Conservation (phyloP, 2,888 invertebrate species). For the Anorthoa munda region DNA sequence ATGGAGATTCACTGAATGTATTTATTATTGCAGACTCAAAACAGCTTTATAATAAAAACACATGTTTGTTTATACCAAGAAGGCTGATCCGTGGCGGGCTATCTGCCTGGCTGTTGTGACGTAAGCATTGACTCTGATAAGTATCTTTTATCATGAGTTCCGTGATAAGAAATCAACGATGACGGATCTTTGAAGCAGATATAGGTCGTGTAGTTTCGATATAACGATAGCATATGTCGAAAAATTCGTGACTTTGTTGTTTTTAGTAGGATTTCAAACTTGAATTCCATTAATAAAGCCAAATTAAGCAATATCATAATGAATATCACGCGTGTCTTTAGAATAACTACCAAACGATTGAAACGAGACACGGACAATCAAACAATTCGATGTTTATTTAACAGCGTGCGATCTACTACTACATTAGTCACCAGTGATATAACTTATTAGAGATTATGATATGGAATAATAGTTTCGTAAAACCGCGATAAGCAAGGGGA, state of each 20-base stretch:
- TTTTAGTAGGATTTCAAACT: not conserved
- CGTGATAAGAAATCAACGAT: slow-evolving; percentile 42
- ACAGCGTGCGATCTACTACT: slow-evolving; percentile 60
- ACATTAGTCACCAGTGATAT: slow-evolving; percentile 71
- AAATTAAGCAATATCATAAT: slow-evolving; percentile 52
- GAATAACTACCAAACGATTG: slow-evolving; percentile 59
- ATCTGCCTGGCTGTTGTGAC: slow-evolving; percentile 31
- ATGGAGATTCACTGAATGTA: slow-evolving; percentile 63
- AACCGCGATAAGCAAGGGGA: slow-evolving; percentile 34
- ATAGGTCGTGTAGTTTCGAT: slow-evolving; percentile 30
- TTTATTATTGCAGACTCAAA: slow-evolving; percentile 50
- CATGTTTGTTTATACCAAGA: slow-evolving; percentile 37
- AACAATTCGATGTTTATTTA: slow-evolving; percentile 75
- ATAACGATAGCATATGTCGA: not conserved
- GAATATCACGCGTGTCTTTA: slow-evolving; percentile 49
- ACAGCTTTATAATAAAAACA: slow-evolving; percentile 39
- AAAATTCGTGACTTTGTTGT: not conserved
- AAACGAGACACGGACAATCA: slow-evolving; percentile 64
- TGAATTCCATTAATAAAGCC: slow-evolving; percentile 7
- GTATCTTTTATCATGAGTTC: slow-evolving; percentile 31
- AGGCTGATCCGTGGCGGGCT: not conserved
- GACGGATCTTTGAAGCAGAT: slow-evolving; percentile 41
- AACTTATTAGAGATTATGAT: slow-evolving; percentile 63
- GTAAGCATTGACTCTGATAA: slow-evolving; percentile 37
- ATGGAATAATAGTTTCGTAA: slow-evolving; percentile 57